phyloP scores from a whole-genome alignment of 2,113 vertebrate genomes.

The cattle (Bos taurus) region ARS-UCD2.0 NC_037337.1:53654001-53654500 shows the following conservation, averaged over 20 bases:
- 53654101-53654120: not conserved
- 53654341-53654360: not conserved
- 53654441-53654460: not conserved
- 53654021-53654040: not conserved
- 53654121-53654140: not conserved
- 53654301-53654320: not conserved
- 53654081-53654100: slow-evolving; percentile 15
- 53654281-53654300: not conserved
- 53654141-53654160: not conserved
- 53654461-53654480: not conserved
- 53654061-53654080: not conserved
- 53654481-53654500: slow-evolving; percentile 9
- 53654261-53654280: not conserved
- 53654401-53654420: not conserved
- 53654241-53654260: not conserved
- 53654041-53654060: not conserved
- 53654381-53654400: not conserved
- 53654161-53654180: not conserved
- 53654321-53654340: not conserved
- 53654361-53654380: not conserved
- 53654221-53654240: not conserved
- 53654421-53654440: not conserved
- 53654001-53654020: not conserved
- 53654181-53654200: not conserved
- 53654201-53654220: not conserved